phyloP scores from a whole-genome alignment of 2,113 vertebrate genomes.

The Chitala chitala region DNA sequence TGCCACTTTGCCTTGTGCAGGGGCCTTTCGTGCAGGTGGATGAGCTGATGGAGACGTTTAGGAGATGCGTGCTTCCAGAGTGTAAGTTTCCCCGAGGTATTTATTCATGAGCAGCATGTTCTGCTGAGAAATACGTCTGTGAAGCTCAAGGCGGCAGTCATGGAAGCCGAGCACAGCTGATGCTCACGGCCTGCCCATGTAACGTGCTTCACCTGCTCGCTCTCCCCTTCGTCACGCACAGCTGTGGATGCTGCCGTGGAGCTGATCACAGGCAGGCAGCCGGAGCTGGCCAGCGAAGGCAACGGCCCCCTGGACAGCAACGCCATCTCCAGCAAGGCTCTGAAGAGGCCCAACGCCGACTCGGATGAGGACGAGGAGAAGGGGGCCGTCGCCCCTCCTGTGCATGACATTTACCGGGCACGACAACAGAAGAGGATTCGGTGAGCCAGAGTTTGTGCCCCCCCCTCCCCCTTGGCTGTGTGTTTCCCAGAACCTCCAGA shows the following conservation, averaged over 20 bases:
- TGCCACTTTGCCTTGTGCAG: slow-evolving; percentile 47
- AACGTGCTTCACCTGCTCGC: background rate
- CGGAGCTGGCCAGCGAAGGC: slow-evolving; percentile 78
- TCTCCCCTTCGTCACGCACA: slow-evolving; percentile 36
- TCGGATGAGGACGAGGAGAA: slow-evolving; percentile 97
- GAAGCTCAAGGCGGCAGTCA: no score
- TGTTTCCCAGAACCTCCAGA: background rate
- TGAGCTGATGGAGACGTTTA: slow-evolving; percentile 91
- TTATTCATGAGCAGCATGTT: background rate
- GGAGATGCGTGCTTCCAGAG: slow-evolving; percentile 92
- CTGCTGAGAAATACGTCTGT: no score
- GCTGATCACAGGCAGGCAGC: slow-evolving; percentile 82
- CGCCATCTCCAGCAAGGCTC: slow-evolving; percentile 71
- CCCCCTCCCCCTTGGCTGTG: background rate
- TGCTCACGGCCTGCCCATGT: background rate
- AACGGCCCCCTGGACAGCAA: slow-evolving; percentile 90
- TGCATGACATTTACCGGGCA: slow-evolving; percentile 95
- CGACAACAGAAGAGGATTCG: slow-evolving; percentile 97
- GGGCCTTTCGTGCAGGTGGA: slow-evolving; percentile 98
- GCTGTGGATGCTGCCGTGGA: slow-evolving; percentile 90
- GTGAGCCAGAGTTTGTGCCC: slow-evolving; percentile 53
- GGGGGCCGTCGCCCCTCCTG: slow-evolving; percentile 85
- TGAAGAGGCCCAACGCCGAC: slow-evolving; percentile 93
- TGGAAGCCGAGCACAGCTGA: no score
- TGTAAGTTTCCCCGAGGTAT: slow-evolving; percentile 71